phyloP scores from a whole-genome alignment of 2,797 vertebrate genomes.

The Ptychadena robeensis region DNA sequence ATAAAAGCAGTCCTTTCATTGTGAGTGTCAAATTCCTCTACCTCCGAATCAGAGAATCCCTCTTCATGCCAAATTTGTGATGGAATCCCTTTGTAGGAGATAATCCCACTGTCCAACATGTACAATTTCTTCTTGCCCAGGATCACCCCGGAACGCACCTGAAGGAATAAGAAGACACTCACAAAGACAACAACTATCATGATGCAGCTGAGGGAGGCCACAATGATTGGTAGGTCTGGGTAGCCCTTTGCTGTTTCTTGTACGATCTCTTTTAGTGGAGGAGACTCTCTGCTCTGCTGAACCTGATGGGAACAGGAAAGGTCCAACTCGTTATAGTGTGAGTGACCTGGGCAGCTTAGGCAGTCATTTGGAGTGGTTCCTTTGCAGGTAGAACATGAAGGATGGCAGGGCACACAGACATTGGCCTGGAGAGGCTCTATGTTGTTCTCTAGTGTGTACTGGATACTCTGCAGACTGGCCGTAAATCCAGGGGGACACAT shows the following conservation, averaged over 20 bases:
- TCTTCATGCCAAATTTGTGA: conserved; percentile 90
- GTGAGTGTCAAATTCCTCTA: conserved; percentile 86
- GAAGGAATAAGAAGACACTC: conserved; percentile 87
- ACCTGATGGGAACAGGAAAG: conserved; percentile 86
- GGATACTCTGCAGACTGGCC: conserved; percentile 71
- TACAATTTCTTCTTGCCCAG: conserved; percentile 87
- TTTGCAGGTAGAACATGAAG: conserved; percentile 87
- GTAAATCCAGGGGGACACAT: conserved; percentile 85
- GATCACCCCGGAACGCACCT: conserved; percentile 86
- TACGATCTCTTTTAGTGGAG: conserved; percentile 67
- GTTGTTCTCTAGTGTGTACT: conserved; percentile 81
- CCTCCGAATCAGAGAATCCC: conserved; percentile 86
- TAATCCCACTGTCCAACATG: conserved; percentile 81
- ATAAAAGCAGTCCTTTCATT: conserved; percentile 98
- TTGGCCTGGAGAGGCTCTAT: conserved; percentile 76
- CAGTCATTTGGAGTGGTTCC: conserved; percentile 81
- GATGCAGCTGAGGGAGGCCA: conserved; percentile 89
- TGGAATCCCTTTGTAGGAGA: conserved; percentile 94
- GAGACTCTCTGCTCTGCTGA: conserved; percentile 89
- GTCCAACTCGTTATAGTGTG: conserved; percentile 81
- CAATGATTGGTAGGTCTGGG: conserved; percentile 77
- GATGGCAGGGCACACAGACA: conserved; percentile 86
- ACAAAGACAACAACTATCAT: conserved; percentile 87
- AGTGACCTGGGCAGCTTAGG: conserved; percentile 88
- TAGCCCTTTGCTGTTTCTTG: conserved; percentile 57